Conservation (phyloP, 2,113 vertebrate species). For the Trematomus loennbergii region DNA sequence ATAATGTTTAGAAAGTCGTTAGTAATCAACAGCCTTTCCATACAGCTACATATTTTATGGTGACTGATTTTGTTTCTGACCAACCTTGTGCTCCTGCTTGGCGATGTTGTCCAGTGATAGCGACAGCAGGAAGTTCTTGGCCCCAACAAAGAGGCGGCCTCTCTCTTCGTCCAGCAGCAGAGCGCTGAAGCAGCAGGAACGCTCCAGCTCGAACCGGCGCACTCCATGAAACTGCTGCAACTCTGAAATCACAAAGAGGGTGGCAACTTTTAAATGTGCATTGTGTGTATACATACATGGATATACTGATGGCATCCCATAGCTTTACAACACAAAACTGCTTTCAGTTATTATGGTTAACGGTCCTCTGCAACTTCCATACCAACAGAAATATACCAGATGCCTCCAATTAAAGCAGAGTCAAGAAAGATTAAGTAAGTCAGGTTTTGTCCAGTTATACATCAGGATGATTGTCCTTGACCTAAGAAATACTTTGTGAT, state of each 20-base stretch:
- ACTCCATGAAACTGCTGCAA: conserved; percentile 90
- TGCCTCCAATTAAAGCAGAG: too few relatives aligned
- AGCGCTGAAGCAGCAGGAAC: conserved; percentile 92
- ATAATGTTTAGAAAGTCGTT: neutral
- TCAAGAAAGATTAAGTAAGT: too few relatives aligned
- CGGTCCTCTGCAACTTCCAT: neutral
- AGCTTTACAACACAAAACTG: neutral
- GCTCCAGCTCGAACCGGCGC: conserved; percentile 88
- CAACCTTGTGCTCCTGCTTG: conserved; percentile 92
- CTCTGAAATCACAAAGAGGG: conserved; percentile 79
- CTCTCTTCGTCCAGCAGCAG: conserved; percentile 95
- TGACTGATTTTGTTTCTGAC: neutral
- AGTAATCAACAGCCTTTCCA: neutral
- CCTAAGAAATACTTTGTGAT: neutral
- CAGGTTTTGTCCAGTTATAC: too few relatives aligned
- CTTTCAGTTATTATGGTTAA: neutral
- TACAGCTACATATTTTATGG: neutral
- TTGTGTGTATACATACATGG: neutral
- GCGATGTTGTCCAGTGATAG: conserved; percentile 94
- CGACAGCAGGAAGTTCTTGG: conserved; percentile 93
- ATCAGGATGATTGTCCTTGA: neutral
- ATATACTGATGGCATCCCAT: neutral
- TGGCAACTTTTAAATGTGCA: neutral
- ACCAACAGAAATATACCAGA: neutral
- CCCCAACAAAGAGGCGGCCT: conserved; percentile 92